Conservation (phyloP, 2,113 vertebrate genomes). For the Corapipo altera region DNA sequence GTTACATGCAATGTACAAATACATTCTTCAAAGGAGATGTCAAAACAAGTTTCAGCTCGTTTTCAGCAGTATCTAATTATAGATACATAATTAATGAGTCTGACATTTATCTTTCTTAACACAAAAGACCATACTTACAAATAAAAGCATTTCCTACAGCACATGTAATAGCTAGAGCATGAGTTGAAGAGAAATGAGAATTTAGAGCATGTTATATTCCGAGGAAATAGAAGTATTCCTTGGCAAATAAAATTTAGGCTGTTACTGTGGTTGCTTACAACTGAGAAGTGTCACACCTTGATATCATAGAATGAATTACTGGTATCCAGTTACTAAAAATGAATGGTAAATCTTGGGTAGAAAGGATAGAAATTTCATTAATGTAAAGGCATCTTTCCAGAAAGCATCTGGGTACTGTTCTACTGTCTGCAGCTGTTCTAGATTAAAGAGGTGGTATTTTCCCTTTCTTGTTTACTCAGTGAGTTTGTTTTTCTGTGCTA, state of each 20-base stretch:
- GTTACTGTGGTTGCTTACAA: background rate
- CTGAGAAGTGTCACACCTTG: background rate
- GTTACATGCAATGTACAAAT: conserved; percentile 62
- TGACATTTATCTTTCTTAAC: conserved; percentile 66
- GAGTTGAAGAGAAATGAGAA: background rate
- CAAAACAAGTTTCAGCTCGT: conserved; percentile 67
- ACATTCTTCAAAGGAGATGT: conserved; percentile 67
- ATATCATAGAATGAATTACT: background rate
- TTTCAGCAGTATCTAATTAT: conserved; percentile 65
- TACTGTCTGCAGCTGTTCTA: background rate
- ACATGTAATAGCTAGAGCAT: background rate
- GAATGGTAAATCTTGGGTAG: background rate
- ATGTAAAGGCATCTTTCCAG: background rate
- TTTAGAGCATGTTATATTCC: background rate
- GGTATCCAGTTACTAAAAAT: background rate
- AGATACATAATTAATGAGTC: conserved; percentile 66
- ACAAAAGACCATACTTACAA: conserved; percentile 51
- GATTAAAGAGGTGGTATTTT: background rate
- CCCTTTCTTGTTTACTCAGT: background rate
- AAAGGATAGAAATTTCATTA: background rate
- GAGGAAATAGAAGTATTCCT: background rate
- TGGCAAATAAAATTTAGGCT: background rate
- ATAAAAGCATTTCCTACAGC: conserved; percentile 19
- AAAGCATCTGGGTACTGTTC: background rate
- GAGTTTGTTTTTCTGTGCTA: background rate